Percentiles rank a stretch among this genome's conserved stretches.
phyloP scores from a whole-genome alignment of 2,113 vertebrate species.

The Tupaia chinensis region DNA sequence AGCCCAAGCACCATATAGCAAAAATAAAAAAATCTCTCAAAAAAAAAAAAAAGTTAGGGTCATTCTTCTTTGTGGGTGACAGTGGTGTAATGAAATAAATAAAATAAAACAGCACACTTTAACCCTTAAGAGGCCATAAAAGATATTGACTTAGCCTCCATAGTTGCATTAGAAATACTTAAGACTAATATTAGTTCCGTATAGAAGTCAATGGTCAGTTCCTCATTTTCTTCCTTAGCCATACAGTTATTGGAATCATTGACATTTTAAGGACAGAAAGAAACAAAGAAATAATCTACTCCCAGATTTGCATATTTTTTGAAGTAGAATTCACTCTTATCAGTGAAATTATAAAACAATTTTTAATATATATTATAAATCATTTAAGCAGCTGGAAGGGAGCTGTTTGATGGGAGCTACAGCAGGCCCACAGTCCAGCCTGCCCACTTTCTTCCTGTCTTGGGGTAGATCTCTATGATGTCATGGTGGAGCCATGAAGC shows the following conservation, averaged over 20 bases:
- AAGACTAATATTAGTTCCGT: background rate
- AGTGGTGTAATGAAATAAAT: background rate
- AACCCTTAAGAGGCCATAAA: background rate
- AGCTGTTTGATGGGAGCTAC: background rate
- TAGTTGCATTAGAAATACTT: background rate
- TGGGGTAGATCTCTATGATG: background rate
- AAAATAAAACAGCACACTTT: background rate
- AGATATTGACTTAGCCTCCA: background rate
- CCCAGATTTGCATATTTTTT: background rate
- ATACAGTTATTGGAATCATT: background rate
- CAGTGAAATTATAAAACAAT: background rate
- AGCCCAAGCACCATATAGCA: too few species aligned
- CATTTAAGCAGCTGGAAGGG: background rate
- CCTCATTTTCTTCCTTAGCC: background rate
- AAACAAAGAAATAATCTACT: background rate
- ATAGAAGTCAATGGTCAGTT: background rate
- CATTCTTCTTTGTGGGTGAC: background rate
- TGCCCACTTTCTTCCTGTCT: background rate
- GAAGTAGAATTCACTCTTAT: background rate
- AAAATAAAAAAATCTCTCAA: too few species aligned
- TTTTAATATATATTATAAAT: background rate
- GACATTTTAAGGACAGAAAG: conserved; percentile 4
- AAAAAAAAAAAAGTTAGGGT: background rate
- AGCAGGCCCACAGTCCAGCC: background rate
- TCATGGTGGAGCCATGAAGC: background rate